These are phyloP conservation scores for Circaetus gallicus DNA, from an alignment of 2,113 vertebrate species.

Conservation along the genomic window DNA sequence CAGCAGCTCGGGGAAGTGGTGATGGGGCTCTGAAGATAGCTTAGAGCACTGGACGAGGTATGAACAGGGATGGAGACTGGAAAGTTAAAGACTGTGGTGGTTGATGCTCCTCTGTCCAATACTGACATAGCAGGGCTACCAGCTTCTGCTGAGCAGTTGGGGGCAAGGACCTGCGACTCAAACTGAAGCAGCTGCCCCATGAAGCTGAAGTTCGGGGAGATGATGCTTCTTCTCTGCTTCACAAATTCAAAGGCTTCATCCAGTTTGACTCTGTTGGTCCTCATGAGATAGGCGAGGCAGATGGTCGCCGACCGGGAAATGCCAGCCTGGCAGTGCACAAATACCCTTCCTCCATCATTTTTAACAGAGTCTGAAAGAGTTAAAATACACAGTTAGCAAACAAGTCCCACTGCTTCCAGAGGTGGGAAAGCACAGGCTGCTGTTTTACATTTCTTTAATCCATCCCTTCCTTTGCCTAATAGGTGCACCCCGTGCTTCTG, in stretches of 20 bases:
- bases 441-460: not conserved
- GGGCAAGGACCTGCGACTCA: constrained; percentile 93
- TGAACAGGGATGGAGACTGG: constrained; percentile 94
- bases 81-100: constrained; percentile 91
- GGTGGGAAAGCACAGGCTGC: not conserved
- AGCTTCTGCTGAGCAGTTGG: constrained; percentile 91
- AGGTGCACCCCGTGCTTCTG: not conserved
- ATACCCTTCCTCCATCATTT: constrained; percentile 91
- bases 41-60: constrained; percentile 79
- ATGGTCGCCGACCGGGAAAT: constrained; percentile 98
- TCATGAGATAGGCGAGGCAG: constrained; percentile 98
- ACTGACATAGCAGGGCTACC: constrained; percentile 85
- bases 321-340: constrained; percentile 97
- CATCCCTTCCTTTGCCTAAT: not conserved
- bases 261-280: constrained; percentile 94
- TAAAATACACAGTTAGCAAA: constrained; percentile 47
- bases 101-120: constrained; percentile 79
- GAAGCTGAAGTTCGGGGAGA: constrained; percentile 99
- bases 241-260: constrained; percentile 99
- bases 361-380: constrained; percentile 87
- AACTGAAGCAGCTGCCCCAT: constrained; percentile 98
- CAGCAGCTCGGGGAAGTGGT: constrained; percentile 96
- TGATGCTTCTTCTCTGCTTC: constrained; percentile 96
- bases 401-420: not conserved
- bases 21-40: constrained; percentile 94